Evolutionary conservation across 37 sponge, comb jelly and placozoan genomes (phyloP).

Genomic region (Spongilla lacustris): DNA sequence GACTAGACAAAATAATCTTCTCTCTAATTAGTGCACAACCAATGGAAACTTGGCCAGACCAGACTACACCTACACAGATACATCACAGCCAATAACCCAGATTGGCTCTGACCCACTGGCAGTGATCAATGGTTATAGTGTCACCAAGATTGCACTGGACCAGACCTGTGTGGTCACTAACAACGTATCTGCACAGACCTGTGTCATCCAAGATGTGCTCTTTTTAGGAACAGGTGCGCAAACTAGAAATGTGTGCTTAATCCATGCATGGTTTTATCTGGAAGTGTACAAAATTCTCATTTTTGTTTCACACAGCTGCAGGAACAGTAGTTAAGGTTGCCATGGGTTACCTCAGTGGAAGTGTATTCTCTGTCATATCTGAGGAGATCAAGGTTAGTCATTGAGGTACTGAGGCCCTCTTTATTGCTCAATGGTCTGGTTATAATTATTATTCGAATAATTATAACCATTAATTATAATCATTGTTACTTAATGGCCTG

Average conservation of each 20-base stretch:
- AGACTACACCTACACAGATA: background rate
- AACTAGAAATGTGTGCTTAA: background rate
- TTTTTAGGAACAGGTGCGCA: constrained; percentile 36
- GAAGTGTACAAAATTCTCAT: background rate
- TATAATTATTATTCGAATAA: too few species aligned
- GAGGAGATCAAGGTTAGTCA: background rate
- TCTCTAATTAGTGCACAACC: background rate
- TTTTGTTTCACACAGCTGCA: background rate
- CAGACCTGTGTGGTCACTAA: background rate
- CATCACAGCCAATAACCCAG: background rate
- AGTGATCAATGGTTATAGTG: background rate
- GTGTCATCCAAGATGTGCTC: constrained; percentile 27
- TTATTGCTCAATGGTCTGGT: too few species aligned
- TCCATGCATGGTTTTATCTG: too few species aligned
- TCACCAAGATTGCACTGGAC: background rate
- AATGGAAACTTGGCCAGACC: background rate
- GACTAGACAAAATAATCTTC: too few species aligned
- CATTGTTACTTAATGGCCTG: too few species aligned
- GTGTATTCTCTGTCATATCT: background rate
- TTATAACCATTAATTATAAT: too few species aligned
- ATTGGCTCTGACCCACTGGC: background rate
- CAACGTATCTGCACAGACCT: background rate
- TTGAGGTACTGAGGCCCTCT: too few species aligned
- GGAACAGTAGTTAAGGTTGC: background rate
- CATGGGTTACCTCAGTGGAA: background rate